These are phyloP conservation scores for Aphyosemion australe DNA, from an alignment of 2,113 vertebrate species.

Conservation along the genomic window DNA sequence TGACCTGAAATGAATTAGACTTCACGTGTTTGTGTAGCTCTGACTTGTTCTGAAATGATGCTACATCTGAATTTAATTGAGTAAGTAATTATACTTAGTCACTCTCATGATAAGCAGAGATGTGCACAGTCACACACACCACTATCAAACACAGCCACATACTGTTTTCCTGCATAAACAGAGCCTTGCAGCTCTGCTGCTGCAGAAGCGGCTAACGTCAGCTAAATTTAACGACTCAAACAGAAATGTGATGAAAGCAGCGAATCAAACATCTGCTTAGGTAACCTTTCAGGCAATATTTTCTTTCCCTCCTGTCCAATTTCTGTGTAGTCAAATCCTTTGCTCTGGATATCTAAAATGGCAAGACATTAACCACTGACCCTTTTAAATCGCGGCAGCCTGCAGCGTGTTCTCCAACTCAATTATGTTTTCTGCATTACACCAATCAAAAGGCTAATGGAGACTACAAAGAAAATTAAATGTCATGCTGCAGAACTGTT, in stretches of 20 bases:
- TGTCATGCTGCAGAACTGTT: slow-evolving; percentile 8
- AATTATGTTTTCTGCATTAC: not conserved
- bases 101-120: too few relatives aligned
- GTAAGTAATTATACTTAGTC: too few relatives aligned
- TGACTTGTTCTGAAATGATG: too few relatives aligned
- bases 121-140: too few relatives aligned
- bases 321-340: not conserved
- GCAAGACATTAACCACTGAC: slow-evolving; percentile 20
- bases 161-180: not conserved
- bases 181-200: not conserved
- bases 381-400: not conserved
- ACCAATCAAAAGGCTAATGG: not conserved
- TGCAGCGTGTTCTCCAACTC: not conserved
- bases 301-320: not conserved
- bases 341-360: slow-evolving; percentile 3
- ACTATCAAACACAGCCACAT: not conserved
- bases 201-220: not conserved
- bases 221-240: not conserved
- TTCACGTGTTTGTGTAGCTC: too few relatives aligned
- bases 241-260: not conserved
- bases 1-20: too few relatives aligned
- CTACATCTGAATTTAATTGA: too few relatives aligned
- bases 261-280: not conserved
- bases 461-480: slow-evolving; percentile 2
- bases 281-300: not conserved